Conservation (phyloP, 2,888 invertebrate species). For the Plebejus argus region DNA sequence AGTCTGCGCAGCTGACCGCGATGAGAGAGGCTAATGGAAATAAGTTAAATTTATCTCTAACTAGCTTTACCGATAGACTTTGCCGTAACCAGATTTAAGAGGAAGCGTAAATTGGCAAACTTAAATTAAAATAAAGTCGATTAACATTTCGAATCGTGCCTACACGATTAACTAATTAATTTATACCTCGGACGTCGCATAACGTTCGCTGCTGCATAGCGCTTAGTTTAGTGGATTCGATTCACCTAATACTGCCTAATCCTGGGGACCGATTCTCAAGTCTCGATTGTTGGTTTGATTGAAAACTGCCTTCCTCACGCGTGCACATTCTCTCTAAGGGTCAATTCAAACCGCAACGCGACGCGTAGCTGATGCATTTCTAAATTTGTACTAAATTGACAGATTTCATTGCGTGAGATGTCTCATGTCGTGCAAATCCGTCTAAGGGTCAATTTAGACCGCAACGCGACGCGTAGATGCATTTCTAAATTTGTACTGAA, state of each 20-base stretch:
- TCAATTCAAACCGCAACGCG: no score
- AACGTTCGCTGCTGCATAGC: slow-evolving; percentile 57
- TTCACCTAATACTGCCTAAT: slow-evolving; percentile 77
- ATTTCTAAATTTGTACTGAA: no score
- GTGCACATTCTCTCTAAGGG: no score
- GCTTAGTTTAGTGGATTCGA: slow-evolving; percentile 78
- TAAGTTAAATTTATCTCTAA: slow-evolving; percentile 43
- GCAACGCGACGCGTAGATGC: no score
- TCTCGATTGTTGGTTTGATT: not conserved
- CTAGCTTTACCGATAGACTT: slow-evolving; percentile 42
- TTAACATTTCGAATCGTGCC: slow-evolving; percentile 42
- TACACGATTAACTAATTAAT: slow-evolving; percentile 43
- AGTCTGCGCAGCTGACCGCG: slow-evolving; percentile 34
- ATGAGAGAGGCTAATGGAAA: slow-evolving; percentile 36
- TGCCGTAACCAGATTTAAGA: slow-evolving; percentile 43
- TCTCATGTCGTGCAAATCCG: no score
- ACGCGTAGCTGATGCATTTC: no score
- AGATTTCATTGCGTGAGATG: no score
- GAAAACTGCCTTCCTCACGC: not conserved
- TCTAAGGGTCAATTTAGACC: no score
- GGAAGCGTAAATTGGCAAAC: slow-evolving; percentile 47
- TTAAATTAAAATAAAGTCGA: slow-evolving; percentile 47
- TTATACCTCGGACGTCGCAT: slow-evolving; percentile 30
- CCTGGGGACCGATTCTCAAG: slow-evolving; percentile 47
- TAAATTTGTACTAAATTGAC: no score